Evolutionary conservation across 37 sponge, comb jelly and placozoan genomes (phyloP).

Genomic region (Haliclona indistincta): DNA sequence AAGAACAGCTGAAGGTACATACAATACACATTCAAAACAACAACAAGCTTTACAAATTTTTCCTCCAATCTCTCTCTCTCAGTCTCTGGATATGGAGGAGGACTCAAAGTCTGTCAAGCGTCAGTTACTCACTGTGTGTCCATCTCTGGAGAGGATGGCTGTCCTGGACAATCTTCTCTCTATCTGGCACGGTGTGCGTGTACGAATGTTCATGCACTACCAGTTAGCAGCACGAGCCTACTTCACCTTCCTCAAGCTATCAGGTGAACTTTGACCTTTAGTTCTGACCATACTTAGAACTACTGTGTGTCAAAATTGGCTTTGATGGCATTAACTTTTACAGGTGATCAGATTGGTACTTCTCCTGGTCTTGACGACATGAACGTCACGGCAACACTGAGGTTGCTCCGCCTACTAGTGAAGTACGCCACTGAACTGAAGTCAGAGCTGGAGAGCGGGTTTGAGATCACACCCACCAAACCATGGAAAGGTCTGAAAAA

Average conservation of each 20-base stretch:
- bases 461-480: conserved; percentile 77
- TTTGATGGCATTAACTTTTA: neutral
- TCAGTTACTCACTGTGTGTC: conserved; percentile 65
- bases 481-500: conserved; percentile 99
- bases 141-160: conserved; percentile 59
- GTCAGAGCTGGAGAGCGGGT: conserved; percentile 77
- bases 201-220: conserved; percentile 88
- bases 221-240: conserved; percentile 88
- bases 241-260: conserved; percentile 83
- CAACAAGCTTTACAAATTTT: neutral
- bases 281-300: neutral
- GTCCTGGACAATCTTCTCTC: conserved; percentile 65
- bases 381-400: conserved; percentile 88
- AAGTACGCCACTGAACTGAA: conserved; percentile 88
- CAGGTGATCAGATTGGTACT: conserved; percentile 10
- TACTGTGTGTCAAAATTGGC: neutral
- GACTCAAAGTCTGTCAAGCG: conserved; percentile 69
- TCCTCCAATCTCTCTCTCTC: neutral
- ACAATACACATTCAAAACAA: neutral
- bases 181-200: conserved; percentile 79
- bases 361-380: conserved; percentile 79
- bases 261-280: conserved; percentile 25
- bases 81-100: conserved; percentile 63
- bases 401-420: conserved; percentile 83
- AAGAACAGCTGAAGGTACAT: conserved; percentile 52